These are phyloP conservation scores for Fopius arisanus DNA, from an alignment of 1,140 invertebrate genomes.

Conservation along the genomic window DNA sequence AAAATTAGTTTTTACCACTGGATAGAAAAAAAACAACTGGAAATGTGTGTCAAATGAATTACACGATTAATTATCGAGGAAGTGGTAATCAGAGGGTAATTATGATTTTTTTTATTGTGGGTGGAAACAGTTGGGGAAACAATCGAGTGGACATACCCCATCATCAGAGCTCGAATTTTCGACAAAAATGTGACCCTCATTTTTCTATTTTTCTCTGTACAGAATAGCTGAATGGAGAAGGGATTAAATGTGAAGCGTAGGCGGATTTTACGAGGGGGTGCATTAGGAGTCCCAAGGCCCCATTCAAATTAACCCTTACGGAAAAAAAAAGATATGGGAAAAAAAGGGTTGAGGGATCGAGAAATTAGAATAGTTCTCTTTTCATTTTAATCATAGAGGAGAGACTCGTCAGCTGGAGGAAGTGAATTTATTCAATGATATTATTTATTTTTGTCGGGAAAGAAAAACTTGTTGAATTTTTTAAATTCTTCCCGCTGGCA, in stretches of 20 bases:
- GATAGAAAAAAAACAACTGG: neutral
- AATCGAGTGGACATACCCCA: slow-evolving; percentile 3
- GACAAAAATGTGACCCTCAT: neutral
- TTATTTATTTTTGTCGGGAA: neutral
- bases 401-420: neutral
- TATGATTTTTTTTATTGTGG: neutral
- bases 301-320: slow-evolving; percentile 64
- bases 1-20: neutral
- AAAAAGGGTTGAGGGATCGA: slow-evolving; percentile 39
- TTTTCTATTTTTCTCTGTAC: neutral
- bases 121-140: slow-evolving; percentile 2
- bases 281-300: slow-evolving; percentile 31
- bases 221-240: slow-evolving; percentile 3
- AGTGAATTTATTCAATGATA: no score
- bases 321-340: slow-evolving; percentile 37
- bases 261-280: slow-evolving; percentile 38
- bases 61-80: slow-evolving; percentile 8
- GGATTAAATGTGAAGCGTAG: slow-evolving; percentile 44
- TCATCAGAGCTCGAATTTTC: slow-evolving; percentile 9
- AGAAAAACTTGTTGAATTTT: neutral
- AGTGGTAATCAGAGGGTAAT: neutral
- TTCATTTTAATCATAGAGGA: neutral
- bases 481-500: neutral
- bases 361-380: slow-evolving; percentile 38
- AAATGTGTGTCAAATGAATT: slow-evolving; percentile 9